Evolutionary conservation across 2,113 vertebrate genomes (phyloP), one percentile per base, ranked within the genome.

Genomic region (Holacanthus passer): DNA sequence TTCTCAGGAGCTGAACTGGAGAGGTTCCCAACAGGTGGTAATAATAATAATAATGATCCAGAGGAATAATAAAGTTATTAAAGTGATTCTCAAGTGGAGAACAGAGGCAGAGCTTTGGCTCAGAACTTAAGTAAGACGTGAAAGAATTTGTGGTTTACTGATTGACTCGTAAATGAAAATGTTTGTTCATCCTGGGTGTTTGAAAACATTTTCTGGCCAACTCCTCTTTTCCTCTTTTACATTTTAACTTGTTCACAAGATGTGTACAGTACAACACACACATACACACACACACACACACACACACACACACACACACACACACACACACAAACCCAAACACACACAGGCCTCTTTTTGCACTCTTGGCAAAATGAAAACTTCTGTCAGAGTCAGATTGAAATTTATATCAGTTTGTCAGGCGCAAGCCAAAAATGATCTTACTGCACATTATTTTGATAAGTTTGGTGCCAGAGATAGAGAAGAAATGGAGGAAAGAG

Each of bases 361-460:
- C 93, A 92, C 89, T 93, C 93, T 87, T 94, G 93, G 92, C 91
- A 94, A 95, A 95, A 95, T 91, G 91, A 94, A 95, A 96, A 94
- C 91, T 94, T 95, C 93, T 94, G 90, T 94, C 85, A 60, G 91
- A 94, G 89, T 92, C 90, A 92, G 93, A 95, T 93, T 94, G 93
- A 95, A 95, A 96, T 95, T 95, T 96, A 94, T 95, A 95, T 95
- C 95, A 94, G 93, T 94, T 94, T 94, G 92, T 94, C 88, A 87
- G 91, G 88, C 88, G 73, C 86, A 89, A 87, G 92, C 92, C 94
- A 93, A 94, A 94, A 94, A 93, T 85, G 92, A 95, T 96, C 93
- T 94, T 92, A 91, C 87, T 94, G 91, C 92, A 93, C 91, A 92
- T 94, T 95, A 94, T 93, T 94, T 93, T 93, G 95, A 96, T 96